A percentile compares a stretch with the other conserved stretches of the same genome.
phyloP scores from a whole-genome alignment of 1,140 invertebrate species.

The Drosophila willistoni region DNA sequence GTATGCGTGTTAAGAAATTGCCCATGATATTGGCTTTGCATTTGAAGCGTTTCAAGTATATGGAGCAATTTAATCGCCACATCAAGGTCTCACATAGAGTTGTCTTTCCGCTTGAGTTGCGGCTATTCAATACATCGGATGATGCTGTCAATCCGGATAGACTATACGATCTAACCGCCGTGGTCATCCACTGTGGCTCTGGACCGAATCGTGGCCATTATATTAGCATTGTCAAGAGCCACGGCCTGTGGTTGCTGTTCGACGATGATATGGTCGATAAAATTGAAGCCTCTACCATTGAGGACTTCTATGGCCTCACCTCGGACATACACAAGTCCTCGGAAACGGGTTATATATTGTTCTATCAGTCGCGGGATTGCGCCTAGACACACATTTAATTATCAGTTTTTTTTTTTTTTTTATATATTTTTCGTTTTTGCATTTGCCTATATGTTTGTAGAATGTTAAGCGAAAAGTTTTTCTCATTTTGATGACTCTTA shows the following conservation, averaged over 20 bases:
- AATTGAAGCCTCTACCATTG: slow-evolving; percentile 99
- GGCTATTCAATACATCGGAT: slow-evolving; percentile 99
- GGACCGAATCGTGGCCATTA: slow-evolving; percentile 99
- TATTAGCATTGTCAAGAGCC: slow-evolving; percentile 99
- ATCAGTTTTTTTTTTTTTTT: neutral
- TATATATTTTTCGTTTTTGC: slow-evolving; percentile 1
- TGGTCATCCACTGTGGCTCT: slow-evolving; percentile 99
- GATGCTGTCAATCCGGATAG: slow-evolving; percentile 99
- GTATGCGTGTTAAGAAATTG: slow-evolving; percentile 99
- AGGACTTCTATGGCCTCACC: slow-evolving; percentile 99
- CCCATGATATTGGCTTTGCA: slow-evolving; percentile 99
- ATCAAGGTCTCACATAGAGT: slow-evolving; percentile 99
- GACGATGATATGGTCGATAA: slow-evolving; percentile 99
- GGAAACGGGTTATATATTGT: slow-evolving; percentile 99
- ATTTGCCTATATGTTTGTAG: neutral
- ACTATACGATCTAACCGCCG: slow-evolving; percentile 98
- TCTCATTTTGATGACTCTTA: slow-evolving; percentile 34
- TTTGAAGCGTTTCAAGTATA: slow-evolving; percentile 99
- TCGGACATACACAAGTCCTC: slow-evolving; percentile 99
- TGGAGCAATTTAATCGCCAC: slow-evolving; percentile 99
- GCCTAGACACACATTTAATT: slow-evolving; percentile 28
- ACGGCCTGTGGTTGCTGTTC: slow-evolving; percentile 99
- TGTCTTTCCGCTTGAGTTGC: slow-evolving; percentile 98
- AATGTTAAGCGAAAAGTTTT: slow-evolving; percentile 40
- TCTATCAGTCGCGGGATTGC: slow-evolving; percentile 98